Conservation (phyloP, 1,140 invertebrate genomes). For the Bombus vancouverensis region DNA sequence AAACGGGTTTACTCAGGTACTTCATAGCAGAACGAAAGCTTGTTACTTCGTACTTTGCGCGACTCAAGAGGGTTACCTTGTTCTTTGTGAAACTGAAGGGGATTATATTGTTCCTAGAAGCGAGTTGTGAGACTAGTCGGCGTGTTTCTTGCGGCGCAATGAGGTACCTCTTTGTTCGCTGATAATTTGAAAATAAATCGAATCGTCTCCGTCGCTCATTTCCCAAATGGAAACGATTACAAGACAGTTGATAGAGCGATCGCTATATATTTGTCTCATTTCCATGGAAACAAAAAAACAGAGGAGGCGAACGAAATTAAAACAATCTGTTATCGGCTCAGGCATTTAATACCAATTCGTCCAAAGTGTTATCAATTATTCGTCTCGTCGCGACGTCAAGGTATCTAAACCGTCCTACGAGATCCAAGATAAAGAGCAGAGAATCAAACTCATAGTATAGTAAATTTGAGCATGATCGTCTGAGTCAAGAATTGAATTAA, state of each 20-base stretch:
- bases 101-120: slow-evolving; percentile 33
- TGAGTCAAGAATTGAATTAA: not conserved
- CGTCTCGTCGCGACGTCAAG: not conserved
- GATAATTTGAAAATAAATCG: not conserved
- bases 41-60: slow-evolving; percentile 27
- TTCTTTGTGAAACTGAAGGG: slow-evolving; percentile 23
- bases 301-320: no score
- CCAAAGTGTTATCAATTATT: no score
- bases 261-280: not conserved
- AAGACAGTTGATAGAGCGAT: not conserved
- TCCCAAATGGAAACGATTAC: not conserved
- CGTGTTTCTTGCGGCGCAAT: not conserved
- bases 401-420: not conserved
- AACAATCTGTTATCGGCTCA: not conserved
- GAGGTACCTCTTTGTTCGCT: not conserved
- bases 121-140: not conserved
- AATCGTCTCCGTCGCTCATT: not conserved
- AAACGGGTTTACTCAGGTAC: slow-evolving; percentile 11
- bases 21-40: slow-evolving; percentile 23
- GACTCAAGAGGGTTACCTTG: slow-evolving; percentile 12
- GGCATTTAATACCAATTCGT: not conserved
- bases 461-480: not conserved
- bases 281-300: not conserved
- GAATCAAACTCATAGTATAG: not conserved
- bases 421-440: rapidly evolving